These are phyloP conservation scores for Atherinomorus stipes DNA, from an alignment of 2,113 vertebrate species.

Conservation along the genomic window DNA sequence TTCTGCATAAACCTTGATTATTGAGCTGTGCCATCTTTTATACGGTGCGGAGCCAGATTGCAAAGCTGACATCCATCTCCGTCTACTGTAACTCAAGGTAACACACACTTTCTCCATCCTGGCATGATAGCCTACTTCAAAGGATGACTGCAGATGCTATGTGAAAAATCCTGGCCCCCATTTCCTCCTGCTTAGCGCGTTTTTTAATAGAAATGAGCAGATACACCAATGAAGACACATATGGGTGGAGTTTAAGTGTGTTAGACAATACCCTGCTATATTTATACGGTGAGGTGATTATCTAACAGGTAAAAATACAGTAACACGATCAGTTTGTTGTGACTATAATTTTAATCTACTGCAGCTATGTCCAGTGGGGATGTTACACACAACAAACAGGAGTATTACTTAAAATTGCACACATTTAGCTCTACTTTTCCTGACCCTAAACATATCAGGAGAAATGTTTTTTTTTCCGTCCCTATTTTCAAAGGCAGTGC, in stretches of 20 bases:
- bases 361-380: background rate
- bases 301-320: background rate
- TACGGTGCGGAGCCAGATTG: constrained; percentile 57
- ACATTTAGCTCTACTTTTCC: background rate
- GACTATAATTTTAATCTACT: background rate
- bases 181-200: constrained; percentile 50
- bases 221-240: constrained; percentile 23
- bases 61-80: constrained; percentile 66
- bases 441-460: background rate
- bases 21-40: constrained; percentile 74
- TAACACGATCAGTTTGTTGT: background rate
- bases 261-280: constrained; percentile 15
- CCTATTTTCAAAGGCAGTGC: constrained; percentile 7
- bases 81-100: constrained; percentile 74
- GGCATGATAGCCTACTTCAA: constrained; percentile 64
- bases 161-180: constrained; percentile 62
- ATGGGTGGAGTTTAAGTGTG: constrained; percentile 34
- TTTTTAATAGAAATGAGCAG: constrained; percentile 60
- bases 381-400: background rate
- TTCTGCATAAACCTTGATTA: constrained; percentile 69
- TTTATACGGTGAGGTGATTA: constrained; percentile 7
- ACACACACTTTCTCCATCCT: constrained; percentile 50
- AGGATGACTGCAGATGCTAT: constrained; percentile 62
- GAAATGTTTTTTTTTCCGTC: background rate
- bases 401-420: background rate